A percentile compares a stretch with the other conserved stretches of the same genome.
Conservation (phyloP, 2,113 vertebrate species). For the Macrotus californicus region DNA sequence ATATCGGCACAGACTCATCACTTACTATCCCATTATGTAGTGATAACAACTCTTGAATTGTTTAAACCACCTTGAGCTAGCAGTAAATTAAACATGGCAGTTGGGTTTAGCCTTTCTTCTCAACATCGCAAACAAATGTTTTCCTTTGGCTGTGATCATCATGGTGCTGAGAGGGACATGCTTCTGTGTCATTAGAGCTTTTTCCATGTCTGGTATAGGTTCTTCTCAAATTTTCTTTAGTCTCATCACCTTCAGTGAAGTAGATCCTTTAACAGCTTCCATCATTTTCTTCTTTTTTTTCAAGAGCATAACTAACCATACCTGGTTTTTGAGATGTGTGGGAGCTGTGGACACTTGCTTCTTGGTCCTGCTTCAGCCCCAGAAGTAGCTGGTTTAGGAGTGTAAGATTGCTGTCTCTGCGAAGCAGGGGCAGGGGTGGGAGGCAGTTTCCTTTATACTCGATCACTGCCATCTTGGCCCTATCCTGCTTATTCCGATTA, state of each 20-base stretch:
- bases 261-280: not conserved
- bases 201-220: not conserved
- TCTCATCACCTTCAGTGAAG: not conserved
- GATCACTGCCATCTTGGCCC: constrained; percentile 92
- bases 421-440: constrained; percentile 83
- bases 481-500: constrained; percentile 85
- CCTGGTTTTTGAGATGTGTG: not conserved
- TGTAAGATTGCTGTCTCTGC: constrained; percentile 82
- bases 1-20: not conserved
- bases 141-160: not conserved
- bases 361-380: constrained; percentile 84
- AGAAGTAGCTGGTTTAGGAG: constrained; percentile 93
- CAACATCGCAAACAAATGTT: not conserved
- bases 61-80: not conserved
- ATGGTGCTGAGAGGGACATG: not conserved
- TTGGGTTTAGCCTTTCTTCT: not conserved
- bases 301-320: too few species aligned
- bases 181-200: not conserved
- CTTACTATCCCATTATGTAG: not conserved
- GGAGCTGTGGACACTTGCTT: not conserved
- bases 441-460: constrained; percentile 94
- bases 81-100: not conserved
- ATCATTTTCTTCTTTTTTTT: too few species aligned
- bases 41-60: not conserved
- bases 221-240: not conserved